These are phyloP conservation scores for Tillus elongatus DNA, from an alignment of 2,888 invertebrate genomes.

Conservation along the genomic window DNA sequence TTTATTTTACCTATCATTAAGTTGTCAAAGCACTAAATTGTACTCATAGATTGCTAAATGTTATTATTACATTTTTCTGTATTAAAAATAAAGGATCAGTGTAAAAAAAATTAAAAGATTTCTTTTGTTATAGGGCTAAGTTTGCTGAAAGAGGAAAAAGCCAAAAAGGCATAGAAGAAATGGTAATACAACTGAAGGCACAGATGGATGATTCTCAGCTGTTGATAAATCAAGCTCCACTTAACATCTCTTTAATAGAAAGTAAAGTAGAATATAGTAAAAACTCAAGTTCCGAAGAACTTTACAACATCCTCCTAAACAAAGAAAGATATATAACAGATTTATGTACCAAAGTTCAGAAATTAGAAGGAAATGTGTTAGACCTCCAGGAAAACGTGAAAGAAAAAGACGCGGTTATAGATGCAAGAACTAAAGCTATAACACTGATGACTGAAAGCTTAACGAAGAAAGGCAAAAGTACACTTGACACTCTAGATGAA, in stretches of 20 bases:
- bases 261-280: constrained; percentile 33
- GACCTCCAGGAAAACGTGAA: constrained; percentile 75
- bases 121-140: constrained; percentile 32
- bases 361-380: constrained; percentile 65
- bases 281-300: constrained; percentile 35
- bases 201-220: constrained; percentile 47
- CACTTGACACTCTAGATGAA: constrained; percentile 65
- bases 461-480: constrained; percentile 58
- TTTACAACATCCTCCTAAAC: constrained; percentile 44
- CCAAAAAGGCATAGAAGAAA: constrained; percentile 46
- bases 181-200: constrained; percentile 46
- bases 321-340: constrained; percentile 58
- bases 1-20: too few species aligned
- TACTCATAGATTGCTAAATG: too few species aligned
- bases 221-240: constrained; percentile 29
- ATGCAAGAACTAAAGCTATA: constrained; percentile 70
- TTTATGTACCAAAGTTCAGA: constrained; percentile 58
- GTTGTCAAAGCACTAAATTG: too few species aligned
- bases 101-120: neutral
- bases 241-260: constrained; percentile 31
- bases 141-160: constrained; percentile 47
- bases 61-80: too few species aligned
- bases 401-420: constrained; percentile 76
- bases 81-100: too few species aligned
- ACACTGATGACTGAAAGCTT: constrained; percentile 67